A percentile compares a stretch with the other conserved stretches of the same genome.
phyloP scores from a whole-genome alignment of 1,140 invertebrate genomes.

The Cecropterus lyciades region DNA sequence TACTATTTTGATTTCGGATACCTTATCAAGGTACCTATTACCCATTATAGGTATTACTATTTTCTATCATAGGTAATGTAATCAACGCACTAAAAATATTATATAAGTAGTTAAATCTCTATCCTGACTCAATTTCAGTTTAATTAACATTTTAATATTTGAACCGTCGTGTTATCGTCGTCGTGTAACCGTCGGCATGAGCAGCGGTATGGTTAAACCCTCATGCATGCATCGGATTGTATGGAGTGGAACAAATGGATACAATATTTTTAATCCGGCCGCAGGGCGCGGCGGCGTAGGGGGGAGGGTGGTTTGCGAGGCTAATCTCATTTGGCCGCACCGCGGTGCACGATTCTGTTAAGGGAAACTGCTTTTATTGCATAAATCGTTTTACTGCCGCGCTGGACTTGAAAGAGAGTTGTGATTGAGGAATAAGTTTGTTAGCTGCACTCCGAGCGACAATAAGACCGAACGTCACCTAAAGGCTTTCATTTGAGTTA shows the following conservation, averaged over 20 bases:
- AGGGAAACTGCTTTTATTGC: slow-evolving; percentile 55
- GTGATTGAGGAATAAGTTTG: slow-evolving; percentile 30
- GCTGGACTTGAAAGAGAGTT: slow-evolving; percentile 21
- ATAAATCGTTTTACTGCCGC: slow-evolving; percentile 36
- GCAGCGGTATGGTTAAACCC: too few relatives aligned
- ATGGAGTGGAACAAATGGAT: slow-evolving; percentile 14
- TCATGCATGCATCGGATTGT: not conserved
- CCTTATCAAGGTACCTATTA: too few relatives aligned
- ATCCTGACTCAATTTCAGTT: too few relatives aligned
- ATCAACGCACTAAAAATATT: too few relatives aligned
- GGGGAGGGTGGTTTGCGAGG: slow-evolving; percentile 14
- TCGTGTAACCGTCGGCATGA: too few relatives aligned
- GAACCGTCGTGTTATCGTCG: too few relatives aligned
- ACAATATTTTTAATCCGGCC: slow-evolving; percentile 11
- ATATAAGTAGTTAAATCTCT: too few relatives aligned
- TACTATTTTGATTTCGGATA: too few relatives aligned
- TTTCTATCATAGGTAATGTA: too few relatives aligned
- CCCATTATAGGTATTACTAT: too few relatives aligned
- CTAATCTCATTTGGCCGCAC: slow-evolving; percentile 47
- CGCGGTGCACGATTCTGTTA: slow-evolving; percentile 47
- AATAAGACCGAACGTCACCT: slow-evolving; percentile 6
- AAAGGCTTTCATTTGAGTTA: slow-evolving; percentile 7
- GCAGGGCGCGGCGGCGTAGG: not conserved
- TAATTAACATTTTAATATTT: too few relatives aligned
- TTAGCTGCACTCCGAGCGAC: not conserved